Base-by-base conservation (phyloP, 1,140 invertebrate genomes). In the Caenorhabditis remanei region DNA sequence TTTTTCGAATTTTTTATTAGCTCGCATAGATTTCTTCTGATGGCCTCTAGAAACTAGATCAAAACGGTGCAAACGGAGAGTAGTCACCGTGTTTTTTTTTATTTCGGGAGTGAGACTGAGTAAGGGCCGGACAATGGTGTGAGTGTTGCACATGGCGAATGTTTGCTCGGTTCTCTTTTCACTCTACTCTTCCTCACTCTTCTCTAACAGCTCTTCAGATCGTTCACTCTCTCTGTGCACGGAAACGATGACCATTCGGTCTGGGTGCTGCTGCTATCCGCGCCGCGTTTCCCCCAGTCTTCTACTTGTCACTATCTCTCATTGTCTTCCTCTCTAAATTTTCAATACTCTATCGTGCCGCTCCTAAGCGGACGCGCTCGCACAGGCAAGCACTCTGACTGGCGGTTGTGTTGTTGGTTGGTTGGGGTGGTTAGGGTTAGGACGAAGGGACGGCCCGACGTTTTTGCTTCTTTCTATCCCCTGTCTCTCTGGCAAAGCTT, bases 91-190 rank as follows among this genome's bases (percentile, higher is more conserved):
- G 2, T 50, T 43, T 79, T 50, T 50, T 79, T 79, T 79, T 79
- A 79, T 48, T 67, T 71, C 65, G 65, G 65, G 65, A 63, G 61
- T 19, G 55, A 58, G 32, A 65, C 41, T 4, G n/a, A 79, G 71
- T 79, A 79, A 50, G 71, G 71, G 40, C 67, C 8, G 67, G 46
- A 79, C 71, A 79, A 79, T 79, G 71, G 71, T 79, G 71, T 50
- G 71, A 50, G 71, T 79, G 71, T 79, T 79, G 71, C 71, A 79
- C 71, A 79, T 79, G 71, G 71, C 21, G 71, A 79, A 79, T 79
- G 71, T 79, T 79, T 79, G 71, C 71, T 79, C 43, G 71, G 71
- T 79, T 79, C 71, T 79, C 67, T 43, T 41, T 65, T 14, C 11
- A 8, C 32, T 65, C 61, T 65, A 9, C 32, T 40, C 61, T 41